Percentiles rank a stretch among this genome's conserved stretches.
phyloP scores from a whole-genome alignment of 2,113 vertebrate species.

The Crotalus helleri region DNA sequence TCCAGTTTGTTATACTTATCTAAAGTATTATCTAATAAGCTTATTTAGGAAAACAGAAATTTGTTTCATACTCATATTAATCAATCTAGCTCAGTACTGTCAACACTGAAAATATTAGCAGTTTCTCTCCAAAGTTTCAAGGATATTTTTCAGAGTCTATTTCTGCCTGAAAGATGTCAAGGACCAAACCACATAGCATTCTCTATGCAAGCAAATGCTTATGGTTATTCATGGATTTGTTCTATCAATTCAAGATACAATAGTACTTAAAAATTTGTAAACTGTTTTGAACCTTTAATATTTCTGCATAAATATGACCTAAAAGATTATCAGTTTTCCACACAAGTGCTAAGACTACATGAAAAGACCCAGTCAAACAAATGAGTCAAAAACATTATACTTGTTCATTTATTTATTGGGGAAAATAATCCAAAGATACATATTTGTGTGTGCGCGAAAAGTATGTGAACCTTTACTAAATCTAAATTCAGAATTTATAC shows the following conservation, averaged over 20 bases:
- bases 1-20: background rate
- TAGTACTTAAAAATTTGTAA: background rate
- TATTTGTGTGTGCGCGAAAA: background rate
- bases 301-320: background rate
- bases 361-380: background rate
- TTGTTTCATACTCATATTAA: background rate
- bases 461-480: background rate
- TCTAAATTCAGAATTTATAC: constrained; percentile 27
- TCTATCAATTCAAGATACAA: background rate
- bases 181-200: no score
- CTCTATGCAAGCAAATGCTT: background rate
- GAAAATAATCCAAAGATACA: background rate
- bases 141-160: no score
- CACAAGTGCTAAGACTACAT: background rate
- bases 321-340: background rate
- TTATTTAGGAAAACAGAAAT: background rate
- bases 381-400: background rate
- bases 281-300: background rate
- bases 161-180: no score
- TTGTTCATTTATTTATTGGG: background rate
- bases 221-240: background rate
- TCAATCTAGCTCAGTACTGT: background rate
- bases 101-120: background rate
- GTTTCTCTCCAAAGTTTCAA: no score
- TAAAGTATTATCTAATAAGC: background rate